phyloP scores from a whole-genome alignment of 2,888 invertebrate genomes.

The Pherbina coryleti region DNA sequence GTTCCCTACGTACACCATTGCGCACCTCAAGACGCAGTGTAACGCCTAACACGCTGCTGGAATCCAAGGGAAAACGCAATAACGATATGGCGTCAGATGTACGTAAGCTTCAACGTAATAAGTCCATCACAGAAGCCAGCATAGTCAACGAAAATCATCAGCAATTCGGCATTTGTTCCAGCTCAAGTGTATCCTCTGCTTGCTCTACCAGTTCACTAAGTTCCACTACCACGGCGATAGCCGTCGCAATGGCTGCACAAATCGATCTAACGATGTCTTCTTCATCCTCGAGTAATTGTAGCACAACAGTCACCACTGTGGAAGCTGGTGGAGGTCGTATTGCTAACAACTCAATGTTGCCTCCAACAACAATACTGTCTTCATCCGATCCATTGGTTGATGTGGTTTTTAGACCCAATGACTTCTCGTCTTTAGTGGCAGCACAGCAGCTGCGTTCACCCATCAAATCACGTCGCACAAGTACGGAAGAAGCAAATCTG shows the following conservation, averaged over 20 bases:
- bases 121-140: slow-evolving; percentile 19
- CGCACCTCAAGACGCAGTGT: slow-evolving; percentile 61
- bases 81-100: slow-evolving; percentile 23
- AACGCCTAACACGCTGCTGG: slow-evolving; percentile 49
- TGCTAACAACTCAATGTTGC: slow-evolving; percentile 58
- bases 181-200: slow-evolving; percentile 48
- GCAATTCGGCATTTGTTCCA: slow-evolving; percentile 48
- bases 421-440: slow-evolving; percentile 66
- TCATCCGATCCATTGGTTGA: slow-evolving; percentile 65
- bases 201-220: slow-evolving; percentile 45
- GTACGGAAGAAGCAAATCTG: slow-evolving; percentile 34
- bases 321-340: slow-evolving; percentile 42
- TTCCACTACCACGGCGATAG: slow-evolving; percentile 46
- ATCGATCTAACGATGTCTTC: slow-evolving; percentile 62
- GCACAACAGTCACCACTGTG: slow-evolving; percentile 49
- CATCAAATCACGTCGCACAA: slow-evolving; percentile 33
- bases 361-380: slow-evolving; percentile 62
- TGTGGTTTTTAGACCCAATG: slow-evolving; percentile 64
- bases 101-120: slow-evolving; percentile 37
- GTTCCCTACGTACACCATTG: slow-evolving; percentile 56
- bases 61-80: slow-evolving; percentile 22
- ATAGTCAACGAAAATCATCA: neutral
- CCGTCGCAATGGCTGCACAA: slow-evolving; percentile 54
- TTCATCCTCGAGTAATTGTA: slow-evolving; percentile 59
- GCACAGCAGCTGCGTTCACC: slow-evolving; percentile 60